phyloP scores from a whole-genome alignment of 2,797 vertebrate species.

The Phylloscopus collybita region DNA sequence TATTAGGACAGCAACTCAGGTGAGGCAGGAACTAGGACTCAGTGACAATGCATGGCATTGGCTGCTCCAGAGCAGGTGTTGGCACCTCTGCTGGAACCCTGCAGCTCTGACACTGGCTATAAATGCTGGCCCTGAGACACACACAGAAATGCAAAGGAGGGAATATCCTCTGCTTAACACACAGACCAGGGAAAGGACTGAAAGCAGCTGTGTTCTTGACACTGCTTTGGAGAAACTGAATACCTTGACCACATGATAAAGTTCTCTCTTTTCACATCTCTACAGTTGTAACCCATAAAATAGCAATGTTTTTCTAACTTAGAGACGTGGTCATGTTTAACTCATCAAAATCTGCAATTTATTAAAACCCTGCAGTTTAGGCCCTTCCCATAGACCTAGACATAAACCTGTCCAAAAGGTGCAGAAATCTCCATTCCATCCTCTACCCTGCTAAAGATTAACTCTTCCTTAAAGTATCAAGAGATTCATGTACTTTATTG shows the following conservation, averaged over 20 bases:
- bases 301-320: background rate
- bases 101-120: background rate
- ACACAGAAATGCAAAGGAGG: background rate
- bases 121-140: background rate
- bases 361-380: background rate
- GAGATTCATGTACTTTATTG: background rate
- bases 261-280: background rate
- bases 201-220: background rate
- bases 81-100: background rate
- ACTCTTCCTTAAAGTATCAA: background rate
- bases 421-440: background rate
- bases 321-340: background rate
- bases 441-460: background rate
- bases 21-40: background rate
- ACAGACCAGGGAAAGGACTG: background rate
- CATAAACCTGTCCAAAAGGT: background rate
- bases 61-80: background rate
- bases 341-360: background rate
- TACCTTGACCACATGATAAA: background rate
- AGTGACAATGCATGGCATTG: background rate
- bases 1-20: background rate
- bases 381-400: background rate
- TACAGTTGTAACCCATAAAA: background rate
- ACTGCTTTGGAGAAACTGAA: background rate
- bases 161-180: background rate